Conservation (phyloP, 2,797 vertebrate genomes). For the Neostethus bicornis region DNA sequence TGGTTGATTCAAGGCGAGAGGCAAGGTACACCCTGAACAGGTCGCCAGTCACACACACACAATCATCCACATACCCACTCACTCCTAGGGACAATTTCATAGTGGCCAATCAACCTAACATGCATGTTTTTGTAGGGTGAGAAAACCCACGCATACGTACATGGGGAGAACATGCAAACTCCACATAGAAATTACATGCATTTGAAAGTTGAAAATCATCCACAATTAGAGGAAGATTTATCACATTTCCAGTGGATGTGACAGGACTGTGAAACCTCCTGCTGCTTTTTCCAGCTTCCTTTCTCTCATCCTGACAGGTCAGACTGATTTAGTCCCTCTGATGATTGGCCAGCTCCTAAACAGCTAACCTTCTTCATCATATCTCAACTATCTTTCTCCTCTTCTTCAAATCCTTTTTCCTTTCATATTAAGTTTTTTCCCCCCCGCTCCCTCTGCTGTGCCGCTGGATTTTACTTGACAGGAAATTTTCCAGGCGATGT, state of each 20-base stretch:
- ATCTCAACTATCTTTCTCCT: constrained; percentile 62
- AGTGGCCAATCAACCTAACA: no score
- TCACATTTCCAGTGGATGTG: background rate
- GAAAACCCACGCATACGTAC: no score
- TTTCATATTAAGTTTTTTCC: constrained; percentile 68
- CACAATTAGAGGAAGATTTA: background rate
- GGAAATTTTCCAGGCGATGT: constrained; percentile 66
- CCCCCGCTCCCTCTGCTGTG: constrained; percentile 3
- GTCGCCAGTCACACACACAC: no score
- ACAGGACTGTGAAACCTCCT: constrained; percentile 15
- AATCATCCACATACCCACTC: no score
- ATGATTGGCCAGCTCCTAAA: constrained; percentile 62
- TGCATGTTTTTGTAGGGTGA: no score
- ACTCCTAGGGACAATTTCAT: no score
- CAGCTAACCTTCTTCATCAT: constrained; percentile 63
- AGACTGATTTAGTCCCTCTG: constrained; percentile 49
- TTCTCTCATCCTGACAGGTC: constrained; percentile 48
- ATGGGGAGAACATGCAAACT: no score
- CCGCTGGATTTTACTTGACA: constrained; percentile 68
- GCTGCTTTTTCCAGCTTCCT: background rate
- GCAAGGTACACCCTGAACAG: no score
- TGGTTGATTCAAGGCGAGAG: no score
- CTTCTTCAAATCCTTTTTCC: constrained; percentile 65
- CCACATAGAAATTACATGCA: no score
- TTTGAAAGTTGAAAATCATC: no score